These are phyloP conservation scores for Listronotus bonariensis DNA, from an alignment of 1,140 invertebrate genomes.

Conservation along the genomic window DNA sequence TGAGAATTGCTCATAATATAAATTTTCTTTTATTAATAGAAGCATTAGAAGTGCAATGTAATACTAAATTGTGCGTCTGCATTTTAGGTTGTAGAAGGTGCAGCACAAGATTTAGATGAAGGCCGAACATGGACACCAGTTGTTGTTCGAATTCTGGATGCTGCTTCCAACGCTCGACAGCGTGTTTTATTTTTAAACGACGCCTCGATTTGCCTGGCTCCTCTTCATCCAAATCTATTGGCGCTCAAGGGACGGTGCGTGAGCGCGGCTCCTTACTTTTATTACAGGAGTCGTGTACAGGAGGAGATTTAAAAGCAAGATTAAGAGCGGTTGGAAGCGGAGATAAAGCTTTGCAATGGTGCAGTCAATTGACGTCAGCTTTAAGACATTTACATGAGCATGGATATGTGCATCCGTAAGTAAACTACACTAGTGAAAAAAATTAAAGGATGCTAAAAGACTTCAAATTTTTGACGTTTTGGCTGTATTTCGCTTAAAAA, in stretches of 20 bases:
- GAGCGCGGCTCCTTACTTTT: slow-evolving; percentile 68
- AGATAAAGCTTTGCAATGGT: slow-evolving; percentile 62
- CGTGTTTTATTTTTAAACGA: slow-evolving; percentile 75
- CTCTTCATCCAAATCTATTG: slow-evolving; percentile 67
- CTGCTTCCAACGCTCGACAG: slow-evolving; percentile 70
- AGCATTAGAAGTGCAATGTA: neutral
- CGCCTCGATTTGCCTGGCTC: slow-evolving; percentile 67
- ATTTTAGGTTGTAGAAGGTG: slow-evolving; percentile 70
- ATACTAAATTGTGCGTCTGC: neutral
- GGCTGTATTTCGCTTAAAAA: too few species aligned
- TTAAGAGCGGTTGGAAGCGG: slow-evolving; percentile 57
- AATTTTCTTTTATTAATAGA: neutral
- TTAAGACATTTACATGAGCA: slow-evolving; percentile 55
- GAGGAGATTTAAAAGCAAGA: slow-evolving; percentile 69
- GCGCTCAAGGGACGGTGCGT: slow-evolving; percentile 65
- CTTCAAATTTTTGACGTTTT: too few species aligned
- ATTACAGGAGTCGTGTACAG: slow-evolving; percentile 67
- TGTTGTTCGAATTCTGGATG: slow-evolving; percentile 73
- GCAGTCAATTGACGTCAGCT: slow-evolving; percentile 63
- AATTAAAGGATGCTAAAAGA: too few species aligned
- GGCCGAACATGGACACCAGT: slow-evolving; percentile 56
- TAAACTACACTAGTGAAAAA: too few species aligned
- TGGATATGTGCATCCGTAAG: slow-evolving; percentile 52
- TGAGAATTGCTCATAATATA: too few species aligned
- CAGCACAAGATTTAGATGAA: slow-evolving; percentile 62